Base-by-base conservation (phyloP, 2,797 vertebrate genomes). In the Melanotaenia maccullochi region DNA sequence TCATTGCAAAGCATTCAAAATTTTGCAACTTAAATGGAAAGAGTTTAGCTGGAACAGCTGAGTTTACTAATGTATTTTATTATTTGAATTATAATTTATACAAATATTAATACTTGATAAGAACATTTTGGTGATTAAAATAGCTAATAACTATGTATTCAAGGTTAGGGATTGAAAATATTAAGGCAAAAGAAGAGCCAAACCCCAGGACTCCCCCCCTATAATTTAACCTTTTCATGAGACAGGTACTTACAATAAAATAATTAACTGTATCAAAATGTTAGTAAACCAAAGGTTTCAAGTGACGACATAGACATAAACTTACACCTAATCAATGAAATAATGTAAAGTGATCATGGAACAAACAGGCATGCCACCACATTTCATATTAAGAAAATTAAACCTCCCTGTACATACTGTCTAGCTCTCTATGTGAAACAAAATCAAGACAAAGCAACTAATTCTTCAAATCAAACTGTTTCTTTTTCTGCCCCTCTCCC, bases 401-500 rank as follows among this genome's bases (percentile, higher is more conserved):
- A 78, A 70, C 13, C 57, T 60, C 55, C 64, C 69, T 70, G 35
- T 3, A 52, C 64, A 73, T 60, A 25, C 59, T 36, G 51, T 58
- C 8, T 6, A 13, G 14, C 55, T 70, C 81, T 49, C 52, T 36
- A 60, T 30, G 22, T 32, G 56, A 28, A 83, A 78, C 62, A 87
- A 80, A 82, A 91, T 80, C 65, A 82, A 82, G 75, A 84, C 62
- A 61, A 81, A 88, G 65, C 64, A 63, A 58, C 59, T 32, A 22
- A 64, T 82, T 80, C 62, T 67, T 83, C 56, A 64, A 25, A 66
- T 82, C 65, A 65, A 83, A 80, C 78, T 12, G 58, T 60, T 52
- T 57, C 47, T 71, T 69, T 74, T 63, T 60, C 55, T 60, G 14
- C 20, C 22, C 65, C 57, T 44, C 47, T 82, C 36, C 69, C 24